Conservation (phyloP, 2,797 vertebrate species). For the Chanos chanos region DNA sequence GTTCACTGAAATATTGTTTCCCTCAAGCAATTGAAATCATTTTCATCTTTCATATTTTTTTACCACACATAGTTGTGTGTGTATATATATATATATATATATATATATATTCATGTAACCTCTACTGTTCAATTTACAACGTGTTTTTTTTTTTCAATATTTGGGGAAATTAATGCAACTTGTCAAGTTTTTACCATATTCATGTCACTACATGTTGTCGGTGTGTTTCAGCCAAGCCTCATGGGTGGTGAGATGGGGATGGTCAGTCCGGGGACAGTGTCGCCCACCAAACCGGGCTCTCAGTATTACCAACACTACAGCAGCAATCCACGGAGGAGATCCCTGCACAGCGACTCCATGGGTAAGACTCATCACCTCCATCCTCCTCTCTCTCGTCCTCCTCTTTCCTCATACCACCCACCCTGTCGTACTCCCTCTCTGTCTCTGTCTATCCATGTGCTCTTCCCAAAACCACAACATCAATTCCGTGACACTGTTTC, state of each 20-base stretch:
- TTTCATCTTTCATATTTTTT: background rate
- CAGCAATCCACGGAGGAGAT: constrained; percentile 87
- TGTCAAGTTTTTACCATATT: background rate
- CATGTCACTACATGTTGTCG: constrained; percentile 30
- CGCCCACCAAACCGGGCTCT: constrained; percentile 87
- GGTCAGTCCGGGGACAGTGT: constrained; percentile 85
- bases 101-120: background rate
- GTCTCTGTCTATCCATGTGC: background rate
- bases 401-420: background rate
- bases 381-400: background rate
- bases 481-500: no score
- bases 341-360: constrained; percentile 83
- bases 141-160: no score
- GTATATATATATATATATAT: background rate
- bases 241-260: constrained; percentile 89
- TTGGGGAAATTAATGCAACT: background rate
- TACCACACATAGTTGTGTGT: background rate
- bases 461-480: no score
- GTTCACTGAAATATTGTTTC: no score
- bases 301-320: constrained; percentile 91
- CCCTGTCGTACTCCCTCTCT: background rate
- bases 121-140: background rate
- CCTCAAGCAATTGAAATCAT: no score
- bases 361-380: constrained; percentile 71
- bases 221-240: constrained; percentile 83